These are phyloP conservation scores for Catharus ustulatus DNA, from an alignment of 2,797 vertebrate genomes.

Conservation along the genomic window DNA sequence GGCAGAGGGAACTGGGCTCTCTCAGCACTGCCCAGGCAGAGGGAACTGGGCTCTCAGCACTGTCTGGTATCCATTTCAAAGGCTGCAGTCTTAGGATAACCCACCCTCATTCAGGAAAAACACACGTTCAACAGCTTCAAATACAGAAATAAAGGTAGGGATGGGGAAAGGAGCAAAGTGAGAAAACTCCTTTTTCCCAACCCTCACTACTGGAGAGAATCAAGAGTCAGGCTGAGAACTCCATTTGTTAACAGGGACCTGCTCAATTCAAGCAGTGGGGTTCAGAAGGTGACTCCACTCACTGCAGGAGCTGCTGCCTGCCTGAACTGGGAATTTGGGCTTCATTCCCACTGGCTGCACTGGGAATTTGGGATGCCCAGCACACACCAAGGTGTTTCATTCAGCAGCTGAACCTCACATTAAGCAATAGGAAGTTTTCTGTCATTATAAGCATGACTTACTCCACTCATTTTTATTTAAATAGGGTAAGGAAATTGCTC, in stretches of 20 bases:
- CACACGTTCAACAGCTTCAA: background rate
- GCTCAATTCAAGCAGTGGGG: background rate
- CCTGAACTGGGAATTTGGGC: background rate
- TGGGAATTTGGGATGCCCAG: background rate
- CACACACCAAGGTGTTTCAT: background rate
- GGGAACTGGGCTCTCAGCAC: background rate
- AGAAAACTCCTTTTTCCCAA: background rate
- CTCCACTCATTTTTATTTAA: background rate
- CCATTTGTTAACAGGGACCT: background rate
- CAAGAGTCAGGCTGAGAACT: background rate
- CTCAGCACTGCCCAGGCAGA: background rate
- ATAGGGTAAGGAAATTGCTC: background rate
- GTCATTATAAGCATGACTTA: background rate
- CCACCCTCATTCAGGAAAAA: background rate
- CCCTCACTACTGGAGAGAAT: background rate
- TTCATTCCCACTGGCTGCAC: background rate
- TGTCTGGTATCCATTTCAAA: fast-evolving
- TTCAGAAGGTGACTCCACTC: background rate
- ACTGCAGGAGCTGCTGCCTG: background rate
- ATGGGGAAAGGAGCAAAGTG: background rate
- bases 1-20: background rate
- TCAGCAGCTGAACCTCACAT: background rate
- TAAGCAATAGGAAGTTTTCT: background rate
- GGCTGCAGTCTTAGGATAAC: background rate
- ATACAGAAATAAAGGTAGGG: background rate